A percentile compares a stretch with the other conserved stretches of the same genome.
Evolutionary conservation across 2,113 vertebrate genomes (phyloP).

Genomic region (Siniperca chuatsi): DNA sequence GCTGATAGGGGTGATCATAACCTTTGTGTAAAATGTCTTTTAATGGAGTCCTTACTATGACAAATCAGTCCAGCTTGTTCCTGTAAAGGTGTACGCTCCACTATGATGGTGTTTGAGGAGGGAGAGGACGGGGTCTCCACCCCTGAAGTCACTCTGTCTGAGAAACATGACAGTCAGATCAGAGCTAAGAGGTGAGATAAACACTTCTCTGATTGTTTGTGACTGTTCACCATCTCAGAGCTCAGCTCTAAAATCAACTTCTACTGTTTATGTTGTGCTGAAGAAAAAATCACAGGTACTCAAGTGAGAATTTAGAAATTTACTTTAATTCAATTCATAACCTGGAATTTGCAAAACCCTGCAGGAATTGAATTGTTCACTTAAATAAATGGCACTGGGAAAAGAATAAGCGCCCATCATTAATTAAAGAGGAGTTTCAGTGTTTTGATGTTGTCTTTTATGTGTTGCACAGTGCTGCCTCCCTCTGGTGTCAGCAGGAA

Average conservation of each 20-base stretch:
- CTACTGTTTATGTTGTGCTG: neutral
- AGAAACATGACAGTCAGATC: neutral
- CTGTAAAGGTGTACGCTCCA: neutral
- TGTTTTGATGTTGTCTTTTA: too few species aligned
- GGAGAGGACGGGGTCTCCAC: neutral
- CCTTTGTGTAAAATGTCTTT: neutral
- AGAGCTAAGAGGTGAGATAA: neutral
- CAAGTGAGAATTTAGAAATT: too few species aligned
- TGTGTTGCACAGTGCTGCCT: too few species aligned
- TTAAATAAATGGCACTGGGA: too few species aligned
- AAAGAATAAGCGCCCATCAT: too few species aligned
- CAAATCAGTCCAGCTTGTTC: neutral
- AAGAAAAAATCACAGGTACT: too few species aligned
- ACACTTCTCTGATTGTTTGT: neutral
- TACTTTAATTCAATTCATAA: too few species aligned
- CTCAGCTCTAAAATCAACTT: neutral
- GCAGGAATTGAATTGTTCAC: too few species aligned
- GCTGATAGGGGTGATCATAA: neutral
- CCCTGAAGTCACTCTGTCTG: neutral
- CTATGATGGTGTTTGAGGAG: constrained; percentile 6
- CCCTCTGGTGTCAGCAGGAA: too few species aligned
- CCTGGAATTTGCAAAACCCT: too few species aligned
- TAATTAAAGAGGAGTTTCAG: too few species aligned
- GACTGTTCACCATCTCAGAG: neutral
- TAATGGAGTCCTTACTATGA: neutral